Evolutionary conservation across 1,140 invertebrate species (phyloP), one percentile per base, ranked within the genome.

Genomic region (Tetramorium alpestre): DNA sequence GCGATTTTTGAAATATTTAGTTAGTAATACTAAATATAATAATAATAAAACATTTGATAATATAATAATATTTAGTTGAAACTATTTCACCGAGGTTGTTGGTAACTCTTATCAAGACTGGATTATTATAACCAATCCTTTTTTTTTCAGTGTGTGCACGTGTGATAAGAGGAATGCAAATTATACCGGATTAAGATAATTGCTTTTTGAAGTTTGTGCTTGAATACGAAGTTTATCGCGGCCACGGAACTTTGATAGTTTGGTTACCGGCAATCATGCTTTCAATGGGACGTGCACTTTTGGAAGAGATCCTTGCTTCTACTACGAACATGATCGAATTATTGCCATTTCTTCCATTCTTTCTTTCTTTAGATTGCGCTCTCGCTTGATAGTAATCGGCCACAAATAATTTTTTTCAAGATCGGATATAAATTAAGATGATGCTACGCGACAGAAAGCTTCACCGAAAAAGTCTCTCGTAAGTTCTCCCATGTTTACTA

Each of bases 321-420:
- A 16, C 51, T 25, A 10, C 16, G 28, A 18, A 56, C 33, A 41
- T 25, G 18, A 51, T 80, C 33, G 3, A 22, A 69, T 28, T 33
- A 22, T 18, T 47, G 28, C 13, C 16, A 13, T 13, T 25, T 65
- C 28, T 80, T 25, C 44, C 33, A 22, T 38, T 51, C 18, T 33
- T 51, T 38, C 3, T 16, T 49, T 60, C 33, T 8, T 25, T 11
- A 56, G 1, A 41, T 5, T 44, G n/a, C n/a, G 3, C 10, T 65
- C 8, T 8, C 33, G 4, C 18, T 44, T 38, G n/a, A 28, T 25
- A 16, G 18, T 28, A 60, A 78, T 65, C 25, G 11, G 5, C 25
- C 58, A n/a, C 18, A 11, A 81, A 51, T 81, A 70, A 81, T 70
- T 25, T 77, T 60, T 58, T 8, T 11, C 47, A 41, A 16, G 22